phyloP scores from a whole-genome alignment of 2,113 vertebrate species.

The Sylvilagus bachmani region DNA sequence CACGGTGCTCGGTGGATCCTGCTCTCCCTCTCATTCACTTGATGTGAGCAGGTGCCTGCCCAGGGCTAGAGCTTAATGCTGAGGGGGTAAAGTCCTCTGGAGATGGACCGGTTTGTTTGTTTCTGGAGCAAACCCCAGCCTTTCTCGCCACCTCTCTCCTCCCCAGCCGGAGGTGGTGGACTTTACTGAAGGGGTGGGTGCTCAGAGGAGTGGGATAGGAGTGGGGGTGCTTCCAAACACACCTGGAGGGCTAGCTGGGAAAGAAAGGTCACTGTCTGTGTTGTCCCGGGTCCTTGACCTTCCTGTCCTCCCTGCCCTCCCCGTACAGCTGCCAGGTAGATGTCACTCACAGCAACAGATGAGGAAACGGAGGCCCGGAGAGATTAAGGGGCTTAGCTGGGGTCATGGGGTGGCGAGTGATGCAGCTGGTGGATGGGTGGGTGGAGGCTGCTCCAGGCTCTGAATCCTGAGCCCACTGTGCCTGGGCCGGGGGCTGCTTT shows the following conservation, averaged over 20 bases:
- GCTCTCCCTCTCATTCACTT: background rate
- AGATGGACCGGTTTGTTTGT: background rate
- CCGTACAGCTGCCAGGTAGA: background rate
- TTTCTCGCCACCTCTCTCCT: background rate
- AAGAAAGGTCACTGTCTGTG: background rate
- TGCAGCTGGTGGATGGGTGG: background rate
- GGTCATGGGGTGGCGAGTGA: background rate
- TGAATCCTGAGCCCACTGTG: background rate
- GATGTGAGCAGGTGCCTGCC: background rate
- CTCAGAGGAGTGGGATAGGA: too few relatives aligned
- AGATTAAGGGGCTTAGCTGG: slow-evolving; percentile 9
- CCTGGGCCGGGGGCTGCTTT: background rate
- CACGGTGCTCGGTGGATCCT: background rate
- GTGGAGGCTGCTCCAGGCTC: background rate
- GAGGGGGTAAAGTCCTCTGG: background rate
- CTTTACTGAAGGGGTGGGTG: background rate
- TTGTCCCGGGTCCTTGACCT: background rate
- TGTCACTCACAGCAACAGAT: background rate
- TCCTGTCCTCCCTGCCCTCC: background rate
- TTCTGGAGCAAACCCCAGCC: background rate
- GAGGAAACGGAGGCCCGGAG: slow-evolving; percentile 22
- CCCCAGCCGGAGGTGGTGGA: background rate
- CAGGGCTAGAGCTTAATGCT: background rate
- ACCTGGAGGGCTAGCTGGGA: background rate
- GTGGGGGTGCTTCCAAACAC: background rate